These are phyloP conservation scores for Cnemophilus loriae DNA, from an alignment of 2,113 vertebrate genomes.

Conservation along the genomic window DNA sequence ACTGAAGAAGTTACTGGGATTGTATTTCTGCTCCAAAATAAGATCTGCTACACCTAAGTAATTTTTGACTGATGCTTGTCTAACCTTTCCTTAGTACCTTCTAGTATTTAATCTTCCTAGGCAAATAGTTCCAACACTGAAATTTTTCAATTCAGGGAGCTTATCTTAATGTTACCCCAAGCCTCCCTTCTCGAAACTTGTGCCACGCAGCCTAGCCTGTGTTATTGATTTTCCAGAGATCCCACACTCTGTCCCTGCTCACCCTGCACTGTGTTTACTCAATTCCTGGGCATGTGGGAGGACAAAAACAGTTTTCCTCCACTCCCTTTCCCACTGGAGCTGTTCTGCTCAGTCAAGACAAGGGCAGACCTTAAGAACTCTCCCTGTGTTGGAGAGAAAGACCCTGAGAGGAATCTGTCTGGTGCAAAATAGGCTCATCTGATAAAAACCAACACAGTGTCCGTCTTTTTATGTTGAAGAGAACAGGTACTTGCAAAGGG, in stretches of 20 bases:
- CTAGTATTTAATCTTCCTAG: background rate
- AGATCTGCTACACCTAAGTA: background rate
- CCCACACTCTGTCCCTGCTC: background rate
- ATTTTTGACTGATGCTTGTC: background rate
- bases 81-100: background rate
- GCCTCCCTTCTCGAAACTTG: background rate
- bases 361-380: background rate
- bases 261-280: background rate
- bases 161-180: background rate
- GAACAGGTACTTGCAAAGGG: background rate
- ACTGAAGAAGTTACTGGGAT: background rate
- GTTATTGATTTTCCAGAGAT: background rate
- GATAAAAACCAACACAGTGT: rapidly evolving
- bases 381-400: background rate
- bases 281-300: background rate
- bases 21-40: background rate
- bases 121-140: background rate
- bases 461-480: background rate
- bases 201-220: background rate
- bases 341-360: background rate
- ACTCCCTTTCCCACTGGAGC: background rate
- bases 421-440: background rate
- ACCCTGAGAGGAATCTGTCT: background rate
- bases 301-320: background rate
- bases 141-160: background rate